phyloP scores from a whole-genome alignment of 1,140 invertebrate species.

The Drosophila nasuta region DNA sequence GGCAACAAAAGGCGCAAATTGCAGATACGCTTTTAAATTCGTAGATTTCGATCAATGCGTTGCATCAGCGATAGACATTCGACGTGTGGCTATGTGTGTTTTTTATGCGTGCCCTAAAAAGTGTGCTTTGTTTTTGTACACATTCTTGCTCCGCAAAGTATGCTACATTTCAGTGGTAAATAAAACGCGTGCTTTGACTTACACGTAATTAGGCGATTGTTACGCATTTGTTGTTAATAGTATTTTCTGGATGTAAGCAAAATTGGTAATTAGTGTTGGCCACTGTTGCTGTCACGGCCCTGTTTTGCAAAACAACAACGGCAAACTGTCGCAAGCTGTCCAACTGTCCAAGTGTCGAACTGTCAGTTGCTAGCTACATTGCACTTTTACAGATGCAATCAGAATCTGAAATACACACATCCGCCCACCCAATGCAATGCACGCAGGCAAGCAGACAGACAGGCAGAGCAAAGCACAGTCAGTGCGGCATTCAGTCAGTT shows the following conservation, averaged over 20 bases:
- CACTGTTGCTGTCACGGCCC: slow-evolving; percentile 14
- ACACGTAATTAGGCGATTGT: slow-evolving; percentile 25
- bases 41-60: slow-evolving; percentile 37
- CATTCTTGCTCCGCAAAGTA: slow-evolving; percentile 31
- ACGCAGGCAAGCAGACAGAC: too few species aligned
- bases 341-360: slow-evolving; percentile 33
- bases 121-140: slow-evolving; percentile 27
- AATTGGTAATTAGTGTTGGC: slow-evolving; percentile 32
- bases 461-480: neutral
- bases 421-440: slow-evolving; percentile 13
- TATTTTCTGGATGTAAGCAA: neutral
- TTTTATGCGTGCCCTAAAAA: slow-evolving; percentile 49
- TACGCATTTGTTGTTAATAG: slow-evolving; percentile 10
- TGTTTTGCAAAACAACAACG: neutral
- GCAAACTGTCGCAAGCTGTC: slow-evolving; percentile 31
- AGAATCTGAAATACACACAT: slow-evolving; percentile 49
- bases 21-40: slow-evolving; percentile 40
- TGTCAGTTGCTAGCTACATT: slow-evolving; percentile 38
- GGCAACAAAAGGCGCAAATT: slow-evolving; percentile 51
- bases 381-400: slow-evolving; percentile 71
- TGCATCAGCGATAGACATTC: neutral
- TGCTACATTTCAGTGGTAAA: slow-evolving; percentile 16
- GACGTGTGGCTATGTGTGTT: neutral
- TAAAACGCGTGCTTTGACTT: slow-evolving; percentile 16
- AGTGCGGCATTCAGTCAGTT: slow-evolving; percentile 7